Conservation (phyloP, 2,113 vertebrate genomes). For the Stegastes partitus region DNA sequence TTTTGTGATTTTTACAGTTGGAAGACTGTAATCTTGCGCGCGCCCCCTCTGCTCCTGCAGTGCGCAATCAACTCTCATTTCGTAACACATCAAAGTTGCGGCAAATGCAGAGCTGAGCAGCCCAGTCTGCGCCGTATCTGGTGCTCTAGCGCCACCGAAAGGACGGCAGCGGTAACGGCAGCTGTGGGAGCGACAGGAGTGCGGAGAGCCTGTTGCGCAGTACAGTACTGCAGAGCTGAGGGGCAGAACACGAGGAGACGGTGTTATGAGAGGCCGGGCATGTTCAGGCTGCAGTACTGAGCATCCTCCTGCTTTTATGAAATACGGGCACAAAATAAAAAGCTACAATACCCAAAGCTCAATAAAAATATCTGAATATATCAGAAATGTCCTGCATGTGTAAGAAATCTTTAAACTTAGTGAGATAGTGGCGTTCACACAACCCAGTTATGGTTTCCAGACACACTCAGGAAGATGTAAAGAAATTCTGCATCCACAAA, state of each 20-base stretch:
- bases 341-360: background rate
- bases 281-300: background rate
- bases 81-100: constrained; percentile 65
- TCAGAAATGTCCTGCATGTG: too few relatives aligned
- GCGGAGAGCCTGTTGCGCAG: constrained; percentile 57
- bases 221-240: constrained; percentile 36
- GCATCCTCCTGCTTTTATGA: background rate
- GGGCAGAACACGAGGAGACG: background rate
- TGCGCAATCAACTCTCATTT: constrained; percentile 47
- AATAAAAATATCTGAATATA: too few relatives aligned
- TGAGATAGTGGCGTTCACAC: background rate
- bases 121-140: background rate
- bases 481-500: background rate
- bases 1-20: constrained; percentile 3
- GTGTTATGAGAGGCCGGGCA: background rate
- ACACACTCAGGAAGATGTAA: background rate
- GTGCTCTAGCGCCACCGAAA: constrained; percentile 67
- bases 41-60: constrained; percentile 29
- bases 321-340: background rate
- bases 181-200: constrained; percentile 6
- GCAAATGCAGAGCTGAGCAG: constrained; percentile 24
- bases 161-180: constrained; percentile 21
- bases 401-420: too few relatives aligned
- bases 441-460: background rate
- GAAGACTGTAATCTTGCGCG: constrained; percentile 14